These are phyloP conservation scores for Helogale parvula DNA, from an alignment of 2,113 vertebrate species.

Conservation along the genomic window DNA sequence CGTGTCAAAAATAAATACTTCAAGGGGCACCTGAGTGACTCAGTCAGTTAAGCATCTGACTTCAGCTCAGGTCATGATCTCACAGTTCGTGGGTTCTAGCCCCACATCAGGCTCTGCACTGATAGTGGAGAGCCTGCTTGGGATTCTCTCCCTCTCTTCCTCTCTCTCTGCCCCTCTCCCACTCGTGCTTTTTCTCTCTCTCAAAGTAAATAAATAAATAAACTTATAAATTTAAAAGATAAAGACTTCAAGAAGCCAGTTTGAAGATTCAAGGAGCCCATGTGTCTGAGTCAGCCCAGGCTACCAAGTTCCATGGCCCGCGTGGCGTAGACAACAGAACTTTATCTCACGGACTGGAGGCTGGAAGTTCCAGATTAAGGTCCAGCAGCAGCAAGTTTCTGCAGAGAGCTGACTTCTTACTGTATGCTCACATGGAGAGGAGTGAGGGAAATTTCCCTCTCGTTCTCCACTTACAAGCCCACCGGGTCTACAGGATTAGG, in stretches of 20 bases:
- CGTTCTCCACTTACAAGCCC: neutral
- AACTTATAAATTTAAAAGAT: neutral
- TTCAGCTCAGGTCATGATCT: too few species aligned
- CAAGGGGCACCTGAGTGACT: neutral
- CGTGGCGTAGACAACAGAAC: neutral
- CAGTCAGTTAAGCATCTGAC: too few species aligned
- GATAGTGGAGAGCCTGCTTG: too few species aligned
- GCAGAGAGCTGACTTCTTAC: neutral
- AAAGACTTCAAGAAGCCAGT: neutral
- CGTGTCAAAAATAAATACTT: neutral
- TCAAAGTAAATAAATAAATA: too few species aligned
- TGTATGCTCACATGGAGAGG: neutral
- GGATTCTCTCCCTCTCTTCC: too few species aligned
- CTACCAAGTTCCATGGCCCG: neutral
- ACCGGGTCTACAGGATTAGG: neutral
- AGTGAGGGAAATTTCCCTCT: neutral
- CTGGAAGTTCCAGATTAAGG: neutral
- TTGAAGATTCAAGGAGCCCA: neutral
- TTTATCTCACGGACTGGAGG: neutral
- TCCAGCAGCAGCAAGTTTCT: neutral
- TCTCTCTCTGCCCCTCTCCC: too few species aligned
- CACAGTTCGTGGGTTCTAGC: too few species aligned
- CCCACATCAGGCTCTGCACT: too few species aligned
- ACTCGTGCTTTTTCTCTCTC: too few species aligned
- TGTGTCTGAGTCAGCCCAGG: neutral